Conservation (phyloP, 2,888 invertebrate species). For the Teleiodes luculella region DNA sequence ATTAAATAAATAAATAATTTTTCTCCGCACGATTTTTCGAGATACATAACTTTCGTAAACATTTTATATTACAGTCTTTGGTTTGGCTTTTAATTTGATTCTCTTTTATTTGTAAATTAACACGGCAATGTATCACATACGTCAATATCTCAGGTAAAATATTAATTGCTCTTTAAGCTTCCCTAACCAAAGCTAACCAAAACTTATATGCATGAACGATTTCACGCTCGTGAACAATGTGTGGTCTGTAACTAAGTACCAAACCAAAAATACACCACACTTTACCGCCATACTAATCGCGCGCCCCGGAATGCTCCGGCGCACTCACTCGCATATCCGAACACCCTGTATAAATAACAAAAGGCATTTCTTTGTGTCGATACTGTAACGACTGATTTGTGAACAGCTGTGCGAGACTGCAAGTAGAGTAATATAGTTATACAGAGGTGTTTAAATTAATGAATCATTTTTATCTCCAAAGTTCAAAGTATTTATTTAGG, state of each 20-base stretch:
- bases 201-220: neutral
- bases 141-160: too few species aligned
- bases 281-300: neutral
- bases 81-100: too few species aligned
- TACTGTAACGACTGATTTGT: conserved; percentile 70
- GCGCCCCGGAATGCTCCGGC: neutral
- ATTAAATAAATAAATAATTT: too few species aligned
- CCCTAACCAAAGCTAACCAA: too few species aligned
- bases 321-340: conserved; percentile 44
- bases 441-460: neutral
- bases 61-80: too few species aligned
- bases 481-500: too few species aligned
- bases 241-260: neutral
- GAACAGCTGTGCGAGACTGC: conserved; percentile 44
- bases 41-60: too few species aligned
- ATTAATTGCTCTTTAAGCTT: too few species aligned
- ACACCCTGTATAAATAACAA: conserved; percentile 54
- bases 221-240: neutral
- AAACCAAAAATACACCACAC: neutral
- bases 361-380: conserved; percentile 66
- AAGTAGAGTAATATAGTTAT: conserved; percentile 27
- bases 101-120: too few species aligned
- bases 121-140: too few species aligned
- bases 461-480: too few species aligned
- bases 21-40: too few species aligned